phyloP scores from a whole-genome alignment of 1,140 invertebrate species.

The Papilio polytes region DNA sequence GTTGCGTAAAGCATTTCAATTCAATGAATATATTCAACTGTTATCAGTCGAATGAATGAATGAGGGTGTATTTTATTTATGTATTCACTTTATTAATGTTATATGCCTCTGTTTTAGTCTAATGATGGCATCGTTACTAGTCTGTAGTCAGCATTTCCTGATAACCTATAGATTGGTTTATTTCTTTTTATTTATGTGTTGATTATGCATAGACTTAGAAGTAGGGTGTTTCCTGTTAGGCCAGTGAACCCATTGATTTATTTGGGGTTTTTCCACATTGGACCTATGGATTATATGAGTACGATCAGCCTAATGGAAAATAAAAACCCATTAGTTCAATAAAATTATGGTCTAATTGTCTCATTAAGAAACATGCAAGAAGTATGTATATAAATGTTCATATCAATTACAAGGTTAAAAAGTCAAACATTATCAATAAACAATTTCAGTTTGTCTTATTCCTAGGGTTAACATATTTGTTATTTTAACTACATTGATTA shows the following conservation, averaged over 20 bases:
- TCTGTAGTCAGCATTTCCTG: background rate
- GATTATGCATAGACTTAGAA: no score
- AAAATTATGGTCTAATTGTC: no score
- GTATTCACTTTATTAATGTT: slow-evolving; percentile 16
- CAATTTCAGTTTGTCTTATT: background rate
- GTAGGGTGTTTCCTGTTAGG: no score
- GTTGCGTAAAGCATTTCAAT: slow-evolving; percentile 47
- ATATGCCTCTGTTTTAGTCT: background rate
- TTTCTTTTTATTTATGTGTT: background rate
- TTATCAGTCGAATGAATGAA: slow-evolving; percentile 59
- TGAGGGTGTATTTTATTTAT: slow-evolving; percentile 41
- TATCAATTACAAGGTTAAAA: background rate
- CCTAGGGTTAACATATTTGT: background rate
- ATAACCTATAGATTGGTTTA: background rate
- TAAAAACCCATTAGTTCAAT: no score
- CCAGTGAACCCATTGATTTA: no score
- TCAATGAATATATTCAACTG: slow-evolving; percentile 54
- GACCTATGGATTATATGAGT: no score
- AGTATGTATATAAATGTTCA: background rate
- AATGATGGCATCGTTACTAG: background rate
- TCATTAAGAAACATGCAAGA: background rate
- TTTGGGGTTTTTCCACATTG: no score
- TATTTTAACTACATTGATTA: background rate
- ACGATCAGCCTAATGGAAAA: no score
- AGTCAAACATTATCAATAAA: background rate